Conservation (phyloP, 2,888 invertebrate species). For the Netelia inedita region DNA sequence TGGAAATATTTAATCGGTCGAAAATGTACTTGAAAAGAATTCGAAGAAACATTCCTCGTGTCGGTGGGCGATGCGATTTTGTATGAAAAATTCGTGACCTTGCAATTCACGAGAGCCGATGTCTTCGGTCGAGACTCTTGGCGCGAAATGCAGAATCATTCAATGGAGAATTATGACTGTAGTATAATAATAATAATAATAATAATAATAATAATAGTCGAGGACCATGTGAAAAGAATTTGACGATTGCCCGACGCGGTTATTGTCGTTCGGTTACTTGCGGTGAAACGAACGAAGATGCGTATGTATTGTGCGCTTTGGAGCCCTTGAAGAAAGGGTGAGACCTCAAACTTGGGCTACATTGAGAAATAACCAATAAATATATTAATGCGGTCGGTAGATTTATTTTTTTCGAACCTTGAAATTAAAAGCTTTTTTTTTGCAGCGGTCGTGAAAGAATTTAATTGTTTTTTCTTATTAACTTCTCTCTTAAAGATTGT, state of each 20-base stretch:
- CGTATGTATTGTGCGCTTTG: neutral
- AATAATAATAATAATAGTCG: conserved; percentile 35
- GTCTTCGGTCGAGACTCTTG: conserved; percentile 1
- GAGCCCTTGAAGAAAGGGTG: neutral
- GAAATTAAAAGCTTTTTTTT: neutral
- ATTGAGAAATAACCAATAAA: conserved; percentile 16
- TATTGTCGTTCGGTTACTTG: conserved; percentile 41
- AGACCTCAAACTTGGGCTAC: conserved; percentile 51
- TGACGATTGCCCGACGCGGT: conserved; percentile 29
- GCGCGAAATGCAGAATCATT: conserved; percentile 37
- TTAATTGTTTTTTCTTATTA: neutral
- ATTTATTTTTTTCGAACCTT: neutral
- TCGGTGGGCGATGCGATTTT: neutral
- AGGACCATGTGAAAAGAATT: conserved; percentile 23
- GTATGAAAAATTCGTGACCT: conserved; percentile 15
- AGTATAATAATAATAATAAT: conserved; percentile 16
- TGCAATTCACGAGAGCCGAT: conserved; percentile 4
- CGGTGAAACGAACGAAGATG: neutral
- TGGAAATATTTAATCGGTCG: neutral
- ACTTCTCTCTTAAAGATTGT: neutral
- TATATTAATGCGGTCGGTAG: neutral
- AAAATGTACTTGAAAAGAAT: neutral
- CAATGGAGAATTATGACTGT: conserved; percentile 41
- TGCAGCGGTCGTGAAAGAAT: neutral
- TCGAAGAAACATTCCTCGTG: neutral